Base-by-base conservation (phyloP, 2,888 invertebrate genomes). In the Volucella zonaria region DNA sequence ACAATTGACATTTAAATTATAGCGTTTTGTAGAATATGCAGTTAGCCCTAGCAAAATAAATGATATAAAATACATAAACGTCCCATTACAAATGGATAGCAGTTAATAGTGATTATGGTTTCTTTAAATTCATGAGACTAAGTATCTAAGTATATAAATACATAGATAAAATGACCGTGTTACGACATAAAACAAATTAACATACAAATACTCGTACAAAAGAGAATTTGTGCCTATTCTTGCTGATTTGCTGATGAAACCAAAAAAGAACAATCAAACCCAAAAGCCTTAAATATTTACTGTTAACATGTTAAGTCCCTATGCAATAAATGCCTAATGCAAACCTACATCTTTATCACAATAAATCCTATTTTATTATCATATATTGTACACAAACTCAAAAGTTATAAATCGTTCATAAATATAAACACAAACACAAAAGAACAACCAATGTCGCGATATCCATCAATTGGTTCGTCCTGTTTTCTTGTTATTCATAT, bases 381-480 rank as follows among this genome's bases (percentile, higher is more conserved):
- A 45, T 68, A 68, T 23, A 54, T 62, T 74, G 11, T 51, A 68
- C 68, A 76, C 59, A 81, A 64, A 77, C 58, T 47, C 42, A 52
- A 66, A 74, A 64, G 51, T 81, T 68, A 75, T 75, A 80, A 80
- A 80, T 80, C 70, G 75, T 59, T 76, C 52, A 61, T 61, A 68
- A 74, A n/a, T 49, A 51, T 52, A 51, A 67, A 66, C n/a, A 56
- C 47, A 74, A 80, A 66, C 66, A 73, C 43, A 59, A 73, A 67
- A 45, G 59, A 61, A 78, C 49, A 2, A 59, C 47, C 52, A 45
- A 47, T 31, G 31, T 31, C 4, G 31, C 23, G 67, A 45, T n/a
- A 51, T 45, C 62, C 68, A 75, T 62, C 75, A 67, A 68, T 75
- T 67, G 49, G 68, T 64, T 14, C n/a, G 11, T 52, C 56, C 12